phyloP scores from a whole-genome alignment of 2,797 vertebrate genomes.

The Macrochelys suwanniensis region DNA sequence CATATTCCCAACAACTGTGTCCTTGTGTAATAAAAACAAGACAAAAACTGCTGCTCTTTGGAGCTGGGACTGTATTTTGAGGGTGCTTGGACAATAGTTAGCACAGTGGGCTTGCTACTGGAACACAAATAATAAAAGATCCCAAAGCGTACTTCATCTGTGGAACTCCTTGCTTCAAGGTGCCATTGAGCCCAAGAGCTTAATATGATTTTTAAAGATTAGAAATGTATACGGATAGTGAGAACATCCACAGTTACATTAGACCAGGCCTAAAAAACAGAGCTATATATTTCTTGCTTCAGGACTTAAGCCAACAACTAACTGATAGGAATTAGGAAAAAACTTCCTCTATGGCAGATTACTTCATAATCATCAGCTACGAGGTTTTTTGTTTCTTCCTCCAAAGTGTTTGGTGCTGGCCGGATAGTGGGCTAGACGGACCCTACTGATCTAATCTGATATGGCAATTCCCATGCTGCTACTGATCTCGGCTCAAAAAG shows the following conservation, averaged over 20 bases:
- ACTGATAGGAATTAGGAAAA: background rate
- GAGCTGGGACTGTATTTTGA: background rate
- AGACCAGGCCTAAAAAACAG: background rate
- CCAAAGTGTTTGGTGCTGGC: background rate
- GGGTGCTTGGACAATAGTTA: background rate
- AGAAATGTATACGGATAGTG: background rate
- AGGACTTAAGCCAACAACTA: background rate
- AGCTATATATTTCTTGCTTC: background rate
- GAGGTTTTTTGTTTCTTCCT: background rate
- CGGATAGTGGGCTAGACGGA: background rate
- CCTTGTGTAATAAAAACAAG: constrained; percentile 54
- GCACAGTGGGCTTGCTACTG: background rate
- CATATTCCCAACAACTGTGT: constrained; percentile 38
- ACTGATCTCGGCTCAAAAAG: no score
- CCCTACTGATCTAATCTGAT: background rate
- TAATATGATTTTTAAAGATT: background rate
- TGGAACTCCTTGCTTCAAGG: accelerated
- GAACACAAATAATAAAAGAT: constrained; percentile 1
- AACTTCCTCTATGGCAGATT: background rate
- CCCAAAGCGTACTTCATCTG: background rate
- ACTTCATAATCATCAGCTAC: background rate
- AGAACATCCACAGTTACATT: background rate
- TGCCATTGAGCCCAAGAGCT: background rate
- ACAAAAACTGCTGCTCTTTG: constrained; percentile 30
- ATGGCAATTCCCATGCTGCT: background rate